phyloP scores from a whole-genome alignment of 2,113 vertebrate species.

The Eclectus roratus region DNA sequence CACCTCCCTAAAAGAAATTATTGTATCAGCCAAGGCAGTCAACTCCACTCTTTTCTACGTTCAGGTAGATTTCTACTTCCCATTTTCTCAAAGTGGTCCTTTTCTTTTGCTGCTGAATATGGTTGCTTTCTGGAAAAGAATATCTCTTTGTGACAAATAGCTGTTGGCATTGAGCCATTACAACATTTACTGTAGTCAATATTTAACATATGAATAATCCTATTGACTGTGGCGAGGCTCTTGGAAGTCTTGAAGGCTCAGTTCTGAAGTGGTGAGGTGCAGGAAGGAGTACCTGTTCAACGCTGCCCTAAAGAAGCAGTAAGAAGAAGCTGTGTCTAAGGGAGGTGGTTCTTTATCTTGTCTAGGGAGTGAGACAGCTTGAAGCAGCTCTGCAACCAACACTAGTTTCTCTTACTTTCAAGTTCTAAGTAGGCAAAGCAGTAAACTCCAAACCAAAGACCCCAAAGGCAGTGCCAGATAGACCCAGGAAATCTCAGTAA shows the following conservation, averaged over 20 bases:
- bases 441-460: not conserved
- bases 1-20: not conserved
- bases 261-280: not conserved
- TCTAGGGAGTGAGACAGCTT: not conserved
- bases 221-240: not conserved
- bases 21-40: not conserved
- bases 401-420: not conserved
- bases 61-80: not conserved
- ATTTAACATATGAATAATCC: not conserved
- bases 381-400: not conserved
- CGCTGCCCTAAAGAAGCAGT: not conserved
- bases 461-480: not conserved
- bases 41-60: not conserved
- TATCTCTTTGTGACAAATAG: not conserved
- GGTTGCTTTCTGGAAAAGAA: not conserved
- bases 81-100: not conserved
- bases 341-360: not conserved
- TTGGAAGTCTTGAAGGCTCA: not conserved
- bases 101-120: not conserved
- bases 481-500: not conserved
- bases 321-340: not conserved
- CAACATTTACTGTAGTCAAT: not conserved
- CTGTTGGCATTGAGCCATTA: not conserved
- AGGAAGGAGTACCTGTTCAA: not conserved
- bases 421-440: not conserved